Conservation (phyloP, 2,113 vertebrate species). For the Ahaetulla prasina region DNA sequence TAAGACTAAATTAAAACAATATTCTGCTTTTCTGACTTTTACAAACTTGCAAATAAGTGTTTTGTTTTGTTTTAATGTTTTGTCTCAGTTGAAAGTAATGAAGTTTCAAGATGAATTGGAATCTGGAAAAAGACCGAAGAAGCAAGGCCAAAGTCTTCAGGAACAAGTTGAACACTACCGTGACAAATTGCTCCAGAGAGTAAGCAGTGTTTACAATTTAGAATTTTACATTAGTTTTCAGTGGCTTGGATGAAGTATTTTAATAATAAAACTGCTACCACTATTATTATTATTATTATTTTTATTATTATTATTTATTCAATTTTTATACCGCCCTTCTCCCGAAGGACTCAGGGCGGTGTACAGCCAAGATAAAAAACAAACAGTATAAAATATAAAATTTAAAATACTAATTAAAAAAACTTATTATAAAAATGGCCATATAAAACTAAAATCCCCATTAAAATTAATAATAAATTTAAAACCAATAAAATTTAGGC, state of each 20-base stretch:
- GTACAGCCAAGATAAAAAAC: no score
- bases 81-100: slow-evolving; percentile 94
- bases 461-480: no score
- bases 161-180: slow-evolving; percentile 98
- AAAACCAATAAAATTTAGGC: no score
- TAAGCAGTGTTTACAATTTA: slow-evolving; percentile 64
- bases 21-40: neutral
- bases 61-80: neutral
- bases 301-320: no score
- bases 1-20: neutral
- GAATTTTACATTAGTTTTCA: slow-evolving; percentile 32
- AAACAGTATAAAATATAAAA: no score
- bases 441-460: no score
- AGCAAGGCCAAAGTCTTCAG: slow-evolving; percentile 91
- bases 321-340: no score
- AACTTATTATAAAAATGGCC: no score
- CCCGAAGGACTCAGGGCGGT: no score
- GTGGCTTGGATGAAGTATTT: neutral
- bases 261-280: neutral
- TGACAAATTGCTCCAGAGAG: slow-evolving; percentile 95
- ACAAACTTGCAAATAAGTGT: neutral
- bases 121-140: slow-evolving; percentile 95
- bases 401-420: no score
- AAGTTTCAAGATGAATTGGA: slow-evolving; percentile 99
- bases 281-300: no score